Evolutionary conservation across 1,140 invertebrate genomes (phyloP), one percentile per base, ranked within the genome.

Genomic region (Calephelis virginiensis): DNA sequence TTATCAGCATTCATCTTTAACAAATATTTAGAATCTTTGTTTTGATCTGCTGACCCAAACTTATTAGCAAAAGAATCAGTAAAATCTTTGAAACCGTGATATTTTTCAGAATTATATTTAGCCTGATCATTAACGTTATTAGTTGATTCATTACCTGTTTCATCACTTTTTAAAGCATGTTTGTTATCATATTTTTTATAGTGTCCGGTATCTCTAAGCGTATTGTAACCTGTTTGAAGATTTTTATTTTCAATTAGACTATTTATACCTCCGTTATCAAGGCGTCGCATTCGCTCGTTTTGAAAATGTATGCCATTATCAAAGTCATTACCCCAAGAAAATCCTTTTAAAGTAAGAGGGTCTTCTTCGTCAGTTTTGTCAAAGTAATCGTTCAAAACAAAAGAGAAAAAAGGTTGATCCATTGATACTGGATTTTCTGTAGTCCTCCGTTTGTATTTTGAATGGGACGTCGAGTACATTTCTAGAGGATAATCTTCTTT

Each of bases 1-100:
- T 95, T 95, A 73, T 94, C 71, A 43, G 78, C 65, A 65, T 81
- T 79, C 37, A 64, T 77, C 60, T 82, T 78, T 1, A 76, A 17
- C 8, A 67, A 65, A 38, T 74, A 83, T 8, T 78, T 77, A 13
- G 73, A 69, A 62, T 80, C 67, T 73, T 78, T 83, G 11, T 78
- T 76, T 37, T 77, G 60, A 49, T 82, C 76, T 71, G 82, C 81
- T 37, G 70, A 70, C 28, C 85, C 85, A 71, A 86, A 89, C 69
- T 78, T 86, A 65, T 86, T 83, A 11, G 75, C 73, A 72, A 89
- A 86, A 11, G 68, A 64, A 63, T 89, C 85, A 7, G 78, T 69
- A 64, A 88, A 84, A 72, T 85, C 74, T 77, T 89, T 88, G 28
- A 81, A 86, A 9, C 74, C 78, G 60, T 63, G 75, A 53, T 82